These are phyloP conservation scores for Pogonus chalceus DNA, from an alignment of 1,140 invertebrate species.

Conservation along the genomic window DNA sequence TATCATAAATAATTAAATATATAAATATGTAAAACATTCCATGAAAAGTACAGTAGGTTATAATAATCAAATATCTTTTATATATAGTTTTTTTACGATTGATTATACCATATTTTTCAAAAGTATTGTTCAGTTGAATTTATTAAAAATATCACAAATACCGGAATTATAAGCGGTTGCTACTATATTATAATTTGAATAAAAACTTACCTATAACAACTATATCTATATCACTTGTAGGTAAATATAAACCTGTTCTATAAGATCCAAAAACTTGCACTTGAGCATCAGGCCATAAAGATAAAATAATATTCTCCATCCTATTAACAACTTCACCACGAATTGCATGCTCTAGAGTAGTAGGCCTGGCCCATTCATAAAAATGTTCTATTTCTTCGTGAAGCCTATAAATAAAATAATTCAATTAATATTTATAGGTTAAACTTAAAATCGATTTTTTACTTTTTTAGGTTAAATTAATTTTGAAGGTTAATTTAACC, in stretches of 20 bases:
- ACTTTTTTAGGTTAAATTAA: no score
- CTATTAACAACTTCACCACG: constrained; percentile 76
- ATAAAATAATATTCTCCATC: constrained; percentile 75
- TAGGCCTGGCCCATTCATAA: constrained; percentile 87
- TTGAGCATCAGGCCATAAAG: constrained; percentile 81
- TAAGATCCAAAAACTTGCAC: constrained; percentile 95
- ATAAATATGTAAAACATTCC: no score
- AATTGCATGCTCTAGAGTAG: constrained; percentile 77
- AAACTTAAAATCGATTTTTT: no score
- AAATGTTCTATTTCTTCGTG: constrained; percentile 97
- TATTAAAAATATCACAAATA: no score
- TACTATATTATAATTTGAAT: not conserved
- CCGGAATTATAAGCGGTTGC: no score
- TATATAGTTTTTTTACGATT: no score
- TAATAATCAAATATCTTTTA: no score
- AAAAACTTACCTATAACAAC: constrained; percentile 75
- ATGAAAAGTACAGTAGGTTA: no score
- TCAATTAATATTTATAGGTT: no score
- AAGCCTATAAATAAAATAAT: constrained; percentile 48
- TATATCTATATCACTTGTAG: constrained; percentile 96
- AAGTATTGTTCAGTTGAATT: not conserved
- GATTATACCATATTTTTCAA: not conserved
- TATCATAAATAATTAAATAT: no score
- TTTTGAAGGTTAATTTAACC: no score
- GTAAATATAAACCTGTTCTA: constrained; percentile 87